A percentile compares a stretch with the other conserved stretches of the same genome.
phyloP scores from a whole-genome alignment of 2,113 vertebrate genomes.

The Oreotrochilus melanogaster region DNA sequence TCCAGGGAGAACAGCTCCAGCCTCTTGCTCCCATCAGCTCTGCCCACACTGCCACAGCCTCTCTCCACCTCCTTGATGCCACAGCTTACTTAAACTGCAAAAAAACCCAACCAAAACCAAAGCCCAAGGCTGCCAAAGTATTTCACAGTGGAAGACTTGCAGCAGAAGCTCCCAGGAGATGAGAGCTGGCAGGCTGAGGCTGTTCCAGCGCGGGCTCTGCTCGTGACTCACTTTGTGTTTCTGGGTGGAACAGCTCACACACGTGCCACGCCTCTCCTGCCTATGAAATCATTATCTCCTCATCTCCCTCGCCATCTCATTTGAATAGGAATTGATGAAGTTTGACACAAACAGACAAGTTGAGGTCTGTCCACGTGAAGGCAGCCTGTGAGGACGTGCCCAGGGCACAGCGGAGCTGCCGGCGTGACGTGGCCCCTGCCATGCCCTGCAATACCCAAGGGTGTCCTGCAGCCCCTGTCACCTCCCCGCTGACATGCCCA shows the following conservation, averaged over 20 bases:
- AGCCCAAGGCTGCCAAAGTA: background rate
- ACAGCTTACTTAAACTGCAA: background rate
- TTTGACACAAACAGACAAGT: conserved; percentile 62
- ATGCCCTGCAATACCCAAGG: background rate
- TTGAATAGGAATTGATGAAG: conserved; percentile 45
- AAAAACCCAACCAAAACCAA: background rate
- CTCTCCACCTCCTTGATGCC: background rate
- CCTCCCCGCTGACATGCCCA: background rate
- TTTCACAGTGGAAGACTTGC: background rate
- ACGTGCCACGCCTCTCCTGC: conserved; percentile 14
- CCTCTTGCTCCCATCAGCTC: background rate
- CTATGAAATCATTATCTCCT: conserved; percentile 32
- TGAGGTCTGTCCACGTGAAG: background rate
- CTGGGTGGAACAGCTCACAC: background rate
- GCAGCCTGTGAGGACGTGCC: conserved; percentile 26
- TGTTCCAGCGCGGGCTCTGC: background rate
- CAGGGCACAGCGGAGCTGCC: background rate
- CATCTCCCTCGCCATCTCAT: conserved; percentile 53
- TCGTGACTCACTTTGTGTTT: background rate
- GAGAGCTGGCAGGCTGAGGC: background rate
- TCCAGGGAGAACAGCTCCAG: background rate
- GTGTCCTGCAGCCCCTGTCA: background rate
- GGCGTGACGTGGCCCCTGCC: background rate
- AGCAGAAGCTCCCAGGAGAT: background rate
- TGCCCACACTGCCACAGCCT: background rate